Base-by-base conservation (phyloP, 2,113 vertebrate genomes). In the Phyllopteryx taeniolatus region DNA sequence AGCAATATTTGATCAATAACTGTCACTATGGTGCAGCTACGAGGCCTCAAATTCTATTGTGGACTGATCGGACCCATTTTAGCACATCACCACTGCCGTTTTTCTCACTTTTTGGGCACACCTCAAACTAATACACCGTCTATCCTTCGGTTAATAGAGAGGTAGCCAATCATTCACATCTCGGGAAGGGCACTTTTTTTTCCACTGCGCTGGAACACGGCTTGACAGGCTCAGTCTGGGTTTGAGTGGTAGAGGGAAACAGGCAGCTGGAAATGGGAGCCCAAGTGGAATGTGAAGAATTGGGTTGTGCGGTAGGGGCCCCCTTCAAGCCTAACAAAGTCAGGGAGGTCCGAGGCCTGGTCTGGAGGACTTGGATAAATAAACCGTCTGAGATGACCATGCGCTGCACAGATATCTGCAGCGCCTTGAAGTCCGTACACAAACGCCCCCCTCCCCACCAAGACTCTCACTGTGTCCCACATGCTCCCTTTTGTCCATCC, bases 251-350 rank as follows among this genome's bases (percentile, higher is more conserved):
- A 54, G 85, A 91, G 73, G 80, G 84, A 86, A 90, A 82, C 77
- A 86, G 87, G 89, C 91, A 92, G 90, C 91, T 93, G 91, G 91
- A 92, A 93, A 91, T 92, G 85, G 87, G 87, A 93, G 90, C 89
- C 91, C 83, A 94, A 90, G 88, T 92, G 92, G 93, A 94, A 94
- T 93, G 91, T 90, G 82, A 91, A 88, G 92, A 94, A 93, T 93
- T 93, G 90, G 88, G 88, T 80, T 87, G 90, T 93, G 93, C 90
- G 89, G 89, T 91, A 88, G 87, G 88, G 91, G 89, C 91, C 91
- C 92, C 89, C 91, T 90, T 90, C 89, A 93, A 94, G 90, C 92
- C 92, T 93, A 93, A 93, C 94, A 94, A 94, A 94, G 92, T 92
- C 91, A 94, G 92, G 93, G 94, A 94, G 93, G 94, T 94, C 93